phyloP scores from a whole-genome alignment of 2,888 invertebrate genomes.

The Yponomeuta evonymella region DNA sequence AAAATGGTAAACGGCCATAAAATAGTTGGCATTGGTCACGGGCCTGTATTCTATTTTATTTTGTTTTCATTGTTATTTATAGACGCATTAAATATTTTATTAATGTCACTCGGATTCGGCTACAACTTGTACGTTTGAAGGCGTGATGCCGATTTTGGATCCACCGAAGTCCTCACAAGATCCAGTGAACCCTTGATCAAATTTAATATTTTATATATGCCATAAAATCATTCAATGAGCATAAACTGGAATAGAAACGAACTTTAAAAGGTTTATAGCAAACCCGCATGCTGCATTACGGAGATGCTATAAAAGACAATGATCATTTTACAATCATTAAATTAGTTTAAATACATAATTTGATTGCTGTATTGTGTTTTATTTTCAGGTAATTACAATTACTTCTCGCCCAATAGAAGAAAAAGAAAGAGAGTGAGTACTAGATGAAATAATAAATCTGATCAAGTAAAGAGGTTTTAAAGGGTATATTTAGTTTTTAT shows the following conservation, averaged over 20 bases:
- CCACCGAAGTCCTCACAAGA: not conserved
- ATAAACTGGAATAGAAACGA: slow-evolving; percentile 50
- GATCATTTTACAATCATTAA: not conserved
- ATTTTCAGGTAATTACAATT: slow-evolving; percentile 24
- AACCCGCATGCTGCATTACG: slow-evolving; percentile 45
- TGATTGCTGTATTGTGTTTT: not conserved
- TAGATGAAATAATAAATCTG: too few species aligned
- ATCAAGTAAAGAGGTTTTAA: too few species aligned
- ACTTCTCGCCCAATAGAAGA: slow-evolving; percentile 11
- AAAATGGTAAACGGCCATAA: slow-evolving; percentile 55
- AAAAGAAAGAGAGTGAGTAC: slow-evolving; percentile 10
- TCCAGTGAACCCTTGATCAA: not conserved
- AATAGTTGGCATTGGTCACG: slow-evolving; percentile 64
- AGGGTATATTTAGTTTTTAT: too few species aligned
- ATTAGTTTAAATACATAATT: slow-evolving; percentile 1
- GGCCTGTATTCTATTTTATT: slow-evolving; percentile 69
- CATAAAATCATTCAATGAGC: slow-evolving; percentile 25
- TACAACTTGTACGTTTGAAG: slow-evolving; percentile 20
- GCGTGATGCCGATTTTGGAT: slow-evolving; percentile 24
- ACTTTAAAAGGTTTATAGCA: slow-evolving; percentile 50
- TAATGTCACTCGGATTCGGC: slow-evolving; percentile 53
- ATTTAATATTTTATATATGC: slow-evolving; percentile 10
- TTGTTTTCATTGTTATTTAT: slow-evolving; percentile 73
- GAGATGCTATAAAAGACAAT: not conserved
- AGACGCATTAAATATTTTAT: slow-evolving; percentile 64